These are phyloP conservation scores for Paratilapia polleni DNA, from an alignment of 2,113 vertebrate species.

Conservation along the genomic window DNA sequence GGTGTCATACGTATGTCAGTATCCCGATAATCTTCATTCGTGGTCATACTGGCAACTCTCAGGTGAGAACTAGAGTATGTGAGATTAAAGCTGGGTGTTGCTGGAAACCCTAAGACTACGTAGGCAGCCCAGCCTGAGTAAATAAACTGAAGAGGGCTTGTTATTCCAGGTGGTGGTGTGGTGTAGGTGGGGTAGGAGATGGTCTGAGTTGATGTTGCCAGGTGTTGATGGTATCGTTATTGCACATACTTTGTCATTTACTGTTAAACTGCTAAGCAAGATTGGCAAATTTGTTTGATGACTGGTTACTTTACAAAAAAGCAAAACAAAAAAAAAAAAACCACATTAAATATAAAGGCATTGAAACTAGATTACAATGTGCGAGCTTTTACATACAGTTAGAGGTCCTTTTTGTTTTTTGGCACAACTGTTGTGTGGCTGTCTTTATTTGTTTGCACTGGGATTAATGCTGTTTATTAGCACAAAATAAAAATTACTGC, in stretches of 20 bases:
- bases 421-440: background rate
- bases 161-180: conserved; percentile 63
- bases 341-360: accelerated
- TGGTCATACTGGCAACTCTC: background rate
- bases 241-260: conserved; percentile 4
- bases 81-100: conserved; percentile 1
- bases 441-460: background rate
- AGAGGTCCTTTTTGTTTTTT: background rate
- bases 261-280: conserved; percentile 6
- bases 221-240: conserved; percentile 34
- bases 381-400: background rate
- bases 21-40: background rate
- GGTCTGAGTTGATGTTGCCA: conserved; percentile 18
- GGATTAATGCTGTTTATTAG: background rate
- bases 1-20: background rate
- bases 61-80: conserved; percentile 26
- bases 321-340: background rate
- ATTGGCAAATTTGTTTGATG: background rate
- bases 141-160: conserved; percentile 39
- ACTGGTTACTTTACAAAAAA: no score
- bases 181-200: conserved; percentile 23
- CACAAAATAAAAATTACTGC: background rate
- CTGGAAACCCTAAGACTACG: conserved; percentile 7
- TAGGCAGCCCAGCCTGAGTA: conserved; percentile 16
- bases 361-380: no score